Conservation (phyloP, 1,140 invertebrate genomes). For the Macrobrachium nipponense region DNA sequence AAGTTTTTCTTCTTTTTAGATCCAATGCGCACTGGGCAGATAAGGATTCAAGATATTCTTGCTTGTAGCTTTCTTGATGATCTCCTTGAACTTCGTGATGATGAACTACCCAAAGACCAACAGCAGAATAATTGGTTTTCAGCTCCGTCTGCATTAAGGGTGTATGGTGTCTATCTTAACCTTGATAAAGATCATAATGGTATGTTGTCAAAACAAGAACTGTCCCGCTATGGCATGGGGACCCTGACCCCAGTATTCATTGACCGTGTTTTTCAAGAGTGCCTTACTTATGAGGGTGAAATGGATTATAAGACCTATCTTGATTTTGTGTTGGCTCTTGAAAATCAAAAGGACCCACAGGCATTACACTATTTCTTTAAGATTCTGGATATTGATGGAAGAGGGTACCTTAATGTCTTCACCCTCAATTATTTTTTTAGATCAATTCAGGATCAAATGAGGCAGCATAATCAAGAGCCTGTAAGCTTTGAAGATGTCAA, state of each 20-base stretch:
- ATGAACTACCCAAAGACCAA: constrained; percentile 83
- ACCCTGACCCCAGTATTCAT: constrained; percentile 93
- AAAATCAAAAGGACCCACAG: constrained; percentile 92
- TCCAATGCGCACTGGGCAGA: constrained; percentile 85
- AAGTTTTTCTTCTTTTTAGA: constrained; percentile 98
- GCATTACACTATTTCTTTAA: constrained; percentile 92
- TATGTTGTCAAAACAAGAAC: constrained; percentile 90
- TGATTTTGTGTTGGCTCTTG: constrained; percentile 92
- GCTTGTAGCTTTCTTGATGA: constrained; percentile 93
- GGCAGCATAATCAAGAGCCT: constrained; percentile 83
- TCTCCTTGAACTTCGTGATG: constrained; percentile 87
- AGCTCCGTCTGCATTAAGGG: constrained; percentile 85
- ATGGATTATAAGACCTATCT: constrained; percentile 99
- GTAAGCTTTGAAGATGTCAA: constrained; percentile 94
- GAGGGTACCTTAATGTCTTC: constrained; percentile 90
- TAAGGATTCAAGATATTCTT: constrained; percentile 91
- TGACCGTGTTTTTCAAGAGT: constrained; percentile 94
- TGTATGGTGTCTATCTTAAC: constrained; percentile 94
- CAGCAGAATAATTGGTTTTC: constrained; percentile 96
- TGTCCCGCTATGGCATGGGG: constrained; percentile 89
- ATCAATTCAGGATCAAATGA: constrained; percentile 90
- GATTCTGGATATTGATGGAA: constrained; percentile 90
- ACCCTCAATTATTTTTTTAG: constrained; percentile 94
- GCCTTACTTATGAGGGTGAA: constrained; percentile 93
- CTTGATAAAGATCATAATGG: constrained; percentile 96